Evolutionary conservation across 2,888 invertebrate species (phyloP).

Genomic region (Lasioglossum calceatum): DNA sequence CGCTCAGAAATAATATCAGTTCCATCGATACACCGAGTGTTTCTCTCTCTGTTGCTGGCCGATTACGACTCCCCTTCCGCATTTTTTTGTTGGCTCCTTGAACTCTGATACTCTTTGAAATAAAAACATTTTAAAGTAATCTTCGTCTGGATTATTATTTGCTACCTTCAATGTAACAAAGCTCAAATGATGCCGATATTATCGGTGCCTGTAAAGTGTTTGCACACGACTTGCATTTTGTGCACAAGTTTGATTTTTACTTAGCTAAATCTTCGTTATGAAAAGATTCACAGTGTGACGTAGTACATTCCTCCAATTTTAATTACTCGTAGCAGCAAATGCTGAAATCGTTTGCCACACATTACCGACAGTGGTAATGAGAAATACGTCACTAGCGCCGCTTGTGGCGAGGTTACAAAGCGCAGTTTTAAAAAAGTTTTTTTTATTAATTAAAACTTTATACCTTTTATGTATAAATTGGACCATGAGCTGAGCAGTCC

Average conservation of each 20-base stretch:
- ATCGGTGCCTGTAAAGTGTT: too few relatives aligned
- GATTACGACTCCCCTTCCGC: not conserved
- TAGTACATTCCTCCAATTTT: too few relatives aligned
- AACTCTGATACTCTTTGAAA: not conserved
- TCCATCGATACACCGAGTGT: slow-evolving; percentile 36
- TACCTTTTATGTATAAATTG: too few relatives aligned
- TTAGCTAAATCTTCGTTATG: too few relatives aligned
- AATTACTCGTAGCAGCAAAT: not conserved
- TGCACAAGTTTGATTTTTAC: too few relatives aligned
- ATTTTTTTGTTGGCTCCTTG: not conserved
- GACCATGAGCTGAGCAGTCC: too few relatives aligned
- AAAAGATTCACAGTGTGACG: too few relatives aligned
- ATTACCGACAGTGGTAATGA: not conserved
- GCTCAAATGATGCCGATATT: too few relatives aligned
- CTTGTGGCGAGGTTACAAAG: not conserved
- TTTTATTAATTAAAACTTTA: too few relatives aligned
- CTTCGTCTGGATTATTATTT: not conserved
- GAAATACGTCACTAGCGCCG: not conserved
- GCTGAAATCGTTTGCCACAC: not conserved
- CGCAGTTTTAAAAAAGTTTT: too few relatives aligned
- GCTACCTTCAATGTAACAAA: too few relatives aligned
- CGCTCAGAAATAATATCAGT: slow-evolving; percentile 77
- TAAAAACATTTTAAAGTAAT: not conserved
- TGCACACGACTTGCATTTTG: too few relatives aligned
- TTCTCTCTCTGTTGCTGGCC: slow-evolving; percentile 22